Conservation (phyloP, 2,113 vertebrate species). For the Fulmarus glacialis region DNA sequence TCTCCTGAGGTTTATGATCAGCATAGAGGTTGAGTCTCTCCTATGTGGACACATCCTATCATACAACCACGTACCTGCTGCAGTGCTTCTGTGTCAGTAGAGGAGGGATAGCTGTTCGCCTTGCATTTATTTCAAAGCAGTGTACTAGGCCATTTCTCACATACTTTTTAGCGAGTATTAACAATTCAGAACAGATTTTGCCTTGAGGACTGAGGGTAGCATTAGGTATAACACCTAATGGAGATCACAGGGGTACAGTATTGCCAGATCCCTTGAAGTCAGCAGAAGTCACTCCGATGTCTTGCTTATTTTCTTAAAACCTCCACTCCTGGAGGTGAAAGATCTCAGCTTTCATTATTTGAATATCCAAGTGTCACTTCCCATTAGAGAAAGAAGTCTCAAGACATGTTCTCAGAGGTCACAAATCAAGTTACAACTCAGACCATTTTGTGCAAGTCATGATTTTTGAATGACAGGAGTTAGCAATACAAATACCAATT, state of each 20-base stretch:
- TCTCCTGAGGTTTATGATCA: background rate
- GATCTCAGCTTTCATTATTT: background rate
- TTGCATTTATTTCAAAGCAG: background rate
- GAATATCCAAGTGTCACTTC: background rate
- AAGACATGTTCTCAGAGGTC: background rate
- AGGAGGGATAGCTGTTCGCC: background rate
- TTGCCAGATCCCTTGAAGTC: background rate
- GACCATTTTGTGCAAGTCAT: background rate
- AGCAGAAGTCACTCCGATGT: background rate
- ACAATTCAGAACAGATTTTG: background rate
- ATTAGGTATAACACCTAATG: background rate
- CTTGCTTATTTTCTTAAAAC: background rate
- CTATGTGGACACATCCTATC: background rate
- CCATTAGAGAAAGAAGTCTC: background rate
- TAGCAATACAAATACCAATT: rapidly evolving
- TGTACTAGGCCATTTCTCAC: background rate
- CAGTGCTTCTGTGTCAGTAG: background rate
- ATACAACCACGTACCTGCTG: background rate
- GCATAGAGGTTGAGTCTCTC: background rate
- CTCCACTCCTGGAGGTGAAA: background rate
- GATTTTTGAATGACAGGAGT: background rate
- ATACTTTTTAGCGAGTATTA: background rate
- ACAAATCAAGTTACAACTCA: background rate
- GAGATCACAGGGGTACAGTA: background rate
- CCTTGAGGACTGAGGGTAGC: background rate